A percentile compares a stretch with the other conserved stretches of the same genome.
These are phyloP conservation scores for Trissoscelio sp. DNA, from an alignment of 2,888 invertebrate species.

Conservation along the genomic window DNA sequence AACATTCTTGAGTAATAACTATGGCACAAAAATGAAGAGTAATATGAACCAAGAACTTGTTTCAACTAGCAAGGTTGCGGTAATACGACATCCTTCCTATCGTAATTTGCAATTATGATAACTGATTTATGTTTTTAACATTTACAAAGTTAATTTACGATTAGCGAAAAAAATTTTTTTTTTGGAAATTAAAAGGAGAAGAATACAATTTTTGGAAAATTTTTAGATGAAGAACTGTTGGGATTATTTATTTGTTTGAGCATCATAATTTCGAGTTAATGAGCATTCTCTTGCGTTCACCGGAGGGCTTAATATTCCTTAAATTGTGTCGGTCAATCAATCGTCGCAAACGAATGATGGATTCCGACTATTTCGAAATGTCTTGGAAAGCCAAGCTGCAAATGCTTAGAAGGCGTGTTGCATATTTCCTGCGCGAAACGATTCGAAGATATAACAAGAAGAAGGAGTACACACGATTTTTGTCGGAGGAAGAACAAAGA, in stretches of 20 bases:
- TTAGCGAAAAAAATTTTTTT: not conserved
- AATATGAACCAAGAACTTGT: slow-evolving; percentile 12
- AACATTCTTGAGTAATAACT: slow-evolving; percentile 1
- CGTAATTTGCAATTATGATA: not conserved
- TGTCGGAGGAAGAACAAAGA: slow-evolving; percentile 90
- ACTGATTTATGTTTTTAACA: not conserved
- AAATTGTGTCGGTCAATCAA: slow-evolving; percentile 51
- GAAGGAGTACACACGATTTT: slow-evolving; percentile 87
- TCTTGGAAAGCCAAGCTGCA: slow-evolving; percentile 79
- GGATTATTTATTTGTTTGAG: slow-evolving; percentile 42
- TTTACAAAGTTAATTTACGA: no score
- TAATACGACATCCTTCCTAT: not conserved
- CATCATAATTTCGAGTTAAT: slow-evolving; percentile 45
- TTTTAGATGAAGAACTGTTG: slow-evolving; percentile 18
- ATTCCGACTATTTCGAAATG: slow-evolving; percentile 78
- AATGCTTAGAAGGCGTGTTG: slow-evolving; percentile 75
- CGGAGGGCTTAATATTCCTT: slow-evolving; percentile 60
- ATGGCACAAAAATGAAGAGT: slow-evolving; percentile 1
- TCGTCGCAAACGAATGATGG: slow-evolving; percentile 70
- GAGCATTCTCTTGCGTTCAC: slow-evolving; percentile 57
- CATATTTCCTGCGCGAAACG: slow-evolving; percentile 73
- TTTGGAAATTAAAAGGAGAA: not conserved
- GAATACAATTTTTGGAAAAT: slow-evolving; percentile 1
- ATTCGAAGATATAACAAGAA: slow-evolving; percentile 72
- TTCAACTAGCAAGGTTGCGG: slow-evolving; percentile 6